Percentiles rank a stretch among this genome's conserved stretches.
These are phyloP conservation scores for Rhinogobio ventralis DNA, from an alignment of 2,797 vertebrate genomes.

Conservation along the genomic window DNA sequence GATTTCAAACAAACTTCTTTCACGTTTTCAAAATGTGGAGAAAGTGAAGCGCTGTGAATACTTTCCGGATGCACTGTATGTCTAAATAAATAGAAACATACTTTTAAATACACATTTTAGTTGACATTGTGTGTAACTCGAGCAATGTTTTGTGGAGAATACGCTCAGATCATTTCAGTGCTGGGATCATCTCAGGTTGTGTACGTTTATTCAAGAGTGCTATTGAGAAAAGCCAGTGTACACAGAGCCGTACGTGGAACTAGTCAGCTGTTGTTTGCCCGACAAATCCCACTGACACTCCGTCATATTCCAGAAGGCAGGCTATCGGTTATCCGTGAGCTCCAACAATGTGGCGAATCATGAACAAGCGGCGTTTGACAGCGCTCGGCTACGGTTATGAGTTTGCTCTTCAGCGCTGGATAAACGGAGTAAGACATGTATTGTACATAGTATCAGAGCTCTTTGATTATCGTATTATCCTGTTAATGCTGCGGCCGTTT, in stretches of 20 bases:
- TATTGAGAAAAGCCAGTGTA: constrained; percentile 23
- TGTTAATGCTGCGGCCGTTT: constrained; percentile 62
- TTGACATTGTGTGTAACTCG: background rate
- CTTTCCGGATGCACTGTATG: background rate
- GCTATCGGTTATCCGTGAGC: constrained; percentile 62
- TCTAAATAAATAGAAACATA: background rate
- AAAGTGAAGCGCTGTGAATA: too few relatives aligned
- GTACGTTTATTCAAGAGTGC: constrained; percentile 20
- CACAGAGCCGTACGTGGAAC: background rate
- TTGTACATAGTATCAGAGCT: constrained; percentile 71
- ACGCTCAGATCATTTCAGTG: background rate
- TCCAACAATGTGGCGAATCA: constrained; percentile 64
- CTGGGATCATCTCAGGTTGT: constrained; percentile 31
- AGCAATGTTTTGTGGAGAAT: background rate
- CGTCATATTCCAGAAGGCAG: constrained; percentile 1
- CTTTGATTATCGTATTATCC: constrained; percentile 74
- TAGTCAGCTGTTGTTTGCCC: background rate
- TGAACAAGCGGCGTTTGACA: constrained; percentile 65
- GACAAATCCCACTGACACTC: constrained; percentile 1
- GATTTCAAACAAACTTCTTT: too few relatives aligned
- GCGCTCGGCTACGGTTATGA: constrained; percentile 59
- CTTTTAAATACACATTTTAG: background rate
- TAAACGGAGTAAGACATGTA: constrained; percentile 69
- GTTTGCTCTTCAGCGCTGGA: constrained; percentile 51
- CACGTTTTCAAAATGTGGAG: too few relatives aligned